Conservation (phyloP, 2,888 invertebrate species). For the Nezara viridula region DNA sequence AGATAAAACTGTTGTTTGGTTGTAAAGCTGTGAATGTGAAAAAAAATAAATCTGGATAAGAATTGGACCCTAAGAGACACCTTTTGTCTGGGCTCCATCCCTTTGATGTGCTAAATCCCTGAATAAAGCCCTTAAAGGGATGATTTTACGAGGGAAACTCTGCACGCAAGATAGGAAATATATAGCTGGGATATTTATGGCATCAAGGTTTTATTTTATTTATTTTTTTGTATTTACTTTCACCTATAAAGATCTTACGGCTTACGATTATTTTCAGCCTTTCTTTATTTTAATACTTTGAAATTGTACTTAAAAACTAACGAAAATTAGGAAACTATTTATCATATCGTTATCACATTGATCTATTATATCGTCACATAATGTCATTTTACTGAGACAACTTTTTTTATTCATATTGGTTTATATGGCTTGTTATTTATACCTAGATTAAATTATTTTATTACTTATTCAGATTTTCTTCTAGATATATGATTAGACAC, state of each 20-base stretch:
- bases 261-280: not conserved
- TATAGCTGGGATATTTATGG: not conserved
- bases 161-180: not conserved
- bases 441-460: too few species aligned
- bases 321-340: too few species aligned
- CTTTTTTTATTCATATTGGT: too few species aligned
- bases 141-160: not conserved
- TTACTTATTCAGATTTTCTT: too few species aligned
- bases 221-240: not conserved
- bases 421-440: too few species aligned
- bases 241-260: not conserved
- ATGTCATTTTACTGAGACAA: too few species aligned
- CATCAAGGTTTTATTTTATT: not conserved
- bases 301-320: too few species aligned
- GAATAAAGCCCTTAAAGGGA: conserved; percentile 37
- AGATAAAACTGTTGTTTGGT: not conserved
- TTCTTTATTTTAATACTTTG: too few species aligned
- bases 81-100: not conserved
- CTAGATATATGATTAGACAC: too few species aligned
- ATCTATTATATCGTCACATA: too few species aligned
- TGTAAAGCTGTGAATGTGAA: not conserved
- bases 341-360: too few species aligned
- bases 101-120: conserved; percentile 37
- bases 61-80: not conserved
- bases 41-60: not conserved